Evolutionary conservation across 2,797 vertebrate species (phyloP), one percentile per base, ranked within the genome.

Genomic region (Gobio occitaniae): DNA sequence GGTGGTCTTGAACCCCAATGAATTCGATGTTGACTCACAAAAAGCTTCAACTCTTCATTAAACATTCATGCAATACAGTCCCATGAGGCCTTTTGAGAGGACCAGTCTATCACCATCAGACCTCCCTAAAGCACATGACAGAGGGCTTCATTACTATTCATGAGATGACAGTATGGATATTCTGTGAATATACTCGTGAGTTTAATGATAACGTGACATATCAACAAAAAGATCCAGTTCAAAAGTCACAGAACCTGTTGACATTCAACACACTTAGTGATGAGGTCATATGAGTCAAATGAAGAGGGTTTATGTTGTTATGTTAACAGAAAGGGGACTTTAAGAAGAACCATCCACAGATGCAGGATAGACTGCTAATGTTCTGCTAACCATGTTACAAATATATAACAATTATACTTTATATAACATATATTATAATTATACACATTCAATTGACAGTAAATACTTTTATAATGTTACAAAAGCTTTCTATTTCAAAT

Each of bases 1-100:
- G 52, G 25, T 16, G 50, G 29, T 15, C 48, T 17, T 80, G 38
- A 50, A 69, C 11, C 48, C 76, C 21, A 47, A 19, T 83, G 29
- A 84, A 50, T 5, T n/a, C 3, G 47, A 19, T 47, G 63, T 41
- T 56, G n/a, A 29, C 29, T 52, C 65, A 69, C 74, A 68, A 68
- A 76, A 38, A 2, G 72, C 44, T 32, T 56, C 36, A 68, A 65
- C 15, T 80, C 76, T 48, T 59, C 80, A 84, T 86, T 80, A 74
- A 82, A 87, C 61, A 87, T 82, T 79, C 71, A 84, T 59, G 52
- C 13, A 74, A 48, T 56, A 32, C 15, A 84, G 54, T 84, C 81
- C 54, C 48, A 69, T 47, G 71, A 86, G 68, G 50, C 41, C 44
- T 70, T 38, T 48, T 16, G 50, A 84, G 77, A 78, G 9, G 83